A percentile compares a stretch with the other conserved stretches of the same genome.
Conservation (phyloP, 2,888 invertebrate species). For the Lasioglossum malachurum region DNA sequence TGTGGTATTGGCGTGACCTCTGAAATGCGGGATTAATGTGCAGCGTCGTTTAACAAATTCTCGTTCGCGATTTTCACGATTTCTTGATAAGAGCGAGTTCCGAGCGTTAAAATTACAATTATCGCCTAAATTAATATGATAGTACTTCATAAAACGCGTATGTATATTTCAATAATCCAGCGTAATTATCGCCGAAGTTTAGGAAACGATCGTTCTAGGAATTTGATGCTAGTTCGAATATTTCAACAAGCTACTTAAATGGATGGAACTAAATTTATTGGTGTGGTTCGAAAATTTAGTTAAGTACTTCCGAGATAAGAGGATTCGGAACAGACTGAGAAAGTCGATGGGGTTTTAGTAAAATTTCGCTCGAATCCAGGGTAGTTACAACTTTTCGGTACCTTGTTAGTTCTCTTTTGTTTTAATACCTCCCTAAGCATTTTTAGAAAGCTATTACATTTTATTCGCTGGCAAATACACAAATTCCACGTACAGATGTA, state of each 20-base stretch:
- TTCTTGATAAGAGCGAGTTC: not conserved
- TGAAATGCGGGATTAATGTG: not conserved
- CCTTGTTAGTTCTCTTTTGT: not conserved
- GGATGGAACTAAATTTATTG: conserved; percentile 1
- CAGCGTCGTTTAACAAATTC: not conserved
- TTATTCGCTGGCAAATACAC: not conserved
- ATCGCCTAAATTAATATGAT: too few relatives aligned
- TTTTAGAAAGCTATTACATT: not conserved
- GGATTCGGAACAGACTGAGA: not conserved
- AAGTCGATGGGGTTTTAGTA: conserved; percentile 3
- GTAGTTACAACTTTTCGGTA: not conserved
- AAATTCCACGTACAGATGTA: too few relatives aligned
- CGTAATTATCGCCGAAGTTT: not conserved
- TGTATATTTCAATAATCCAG: not conserved
- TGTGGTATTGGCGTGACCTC: not conserved
- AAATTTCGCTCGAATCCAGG: not conserved
- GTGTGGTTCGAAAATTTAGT: conserved; percentile 4
- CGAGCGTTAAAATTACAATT: not conserved
- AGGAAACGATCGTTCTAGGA: not conserved
- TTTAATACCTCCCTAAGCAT: not conserved
- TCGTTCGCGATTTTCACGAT: not conserved
- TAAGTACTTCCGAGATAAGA: conserved; percentile 6
- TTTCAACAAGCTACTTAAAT: not conserved
- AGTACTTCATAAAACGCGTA: too few relatives aligned
- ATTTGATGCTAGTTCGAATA: not conserved